A percentile compares a stretch with the other conserved stretches of the same genome.
Conservation (phyloP, 2,888 invertebrate genomes). For the Pseudanteris insignis region DNA sequence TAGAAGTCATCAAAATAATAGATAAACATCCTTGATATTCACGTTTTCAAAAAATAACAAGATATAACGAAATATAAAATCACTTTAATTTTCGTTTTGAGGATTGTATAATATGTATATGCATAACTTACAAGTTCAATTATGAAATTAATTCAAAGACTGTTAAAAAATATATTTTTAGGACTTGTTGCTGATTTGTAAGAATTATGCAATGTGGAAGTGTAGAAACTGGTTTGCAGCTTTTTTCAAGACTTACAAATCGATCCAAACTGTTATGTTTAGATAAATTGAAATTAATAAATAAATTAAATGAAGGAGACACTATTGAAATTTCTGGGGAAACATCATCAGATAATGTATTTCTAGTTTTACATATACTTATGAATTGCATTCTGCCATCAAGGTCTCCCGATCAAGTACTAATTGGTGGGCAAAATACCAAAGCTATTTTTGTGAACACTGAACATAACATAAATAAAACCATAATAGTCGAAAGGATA, state of each 20-base stretch:
- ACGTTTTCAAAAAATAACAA: too few relatives aligned
- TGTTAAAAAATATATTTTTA: too few relatives aligned
- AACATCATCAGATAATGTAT: conserved; percentile 67
- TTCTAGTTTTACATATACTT: conserved; percentile 67
- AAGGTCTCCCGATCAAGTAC: conserved; percentile 47
- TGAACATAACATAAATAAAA: conserved; percentile 67
- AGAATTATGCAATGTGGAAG: conserved; percentile 1
- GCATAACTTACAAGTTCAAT: too few relatives aligned
- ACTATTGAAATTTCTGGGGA: conserved; percentile 68
- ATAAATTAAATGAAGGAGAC: conserved; percentile 63
- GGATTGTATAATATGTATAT: too few relatives aligned
- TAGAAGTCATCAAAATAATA: too few relatives aligned
- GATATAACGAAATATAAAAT: too few relatives aligned
- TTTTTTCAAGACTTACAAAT: conserved; percentile 69
- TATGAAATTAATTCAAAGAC: too few relatives aligned
- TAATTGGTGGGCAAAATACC: conserved; percentile 65
- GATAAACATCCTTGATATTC: too few relatives aligned
- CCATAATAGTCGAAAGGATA: conserved; percentile 62
- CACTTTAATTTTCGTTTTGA: too few relatives aligned
- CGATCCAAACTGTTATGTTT: conserved; percentile 65
- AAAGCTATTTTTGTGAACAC: conserved; percentile 68
- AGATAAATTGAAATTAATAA: conserved; percentile 67
- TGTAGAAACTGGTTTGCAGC: conserved; percentile 71
- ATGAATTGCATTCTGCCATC: conserved; percentile 67
- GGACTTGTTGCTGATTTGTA: too few relatives aligned